Evolutionary conservation across 2,113 vertebrate genomes (phyloP).

Genomic region (Sprattus sprattus): DNA sequence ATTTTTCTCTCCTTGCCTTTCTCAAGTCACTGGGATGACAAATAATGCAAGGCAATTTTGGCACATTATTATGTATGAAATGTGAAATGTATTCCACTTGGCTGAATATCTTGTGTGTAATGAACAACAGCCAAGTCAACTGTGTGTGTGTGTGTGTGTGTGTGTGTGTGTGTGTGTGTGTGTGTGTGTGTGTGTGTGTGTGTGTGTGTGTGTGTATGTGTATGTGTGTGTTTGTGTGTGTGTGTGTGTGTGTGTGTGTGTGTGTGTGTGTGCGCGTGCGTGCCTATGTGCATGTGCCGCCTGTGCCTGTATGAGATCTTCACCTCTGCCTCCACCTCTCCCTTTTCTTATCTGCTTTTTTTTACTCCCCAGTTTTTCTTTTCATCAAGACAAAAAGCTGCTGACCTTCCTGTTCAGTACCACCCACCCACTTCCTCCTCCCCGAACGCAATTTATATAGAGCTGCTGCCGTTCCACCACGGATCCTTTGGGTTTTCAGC

Average conservation of each 20-base stretch:
- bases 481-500: slow-evolving; percentile 72
- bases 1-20: slow-evolving; percentile 28
- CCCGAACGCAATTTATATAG: slow-evolving; percentile 31
- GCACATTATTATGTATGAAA: slow-evolving; percentile 72
- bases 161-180: neutral
- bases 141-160: neutral
- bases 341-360: neutral
- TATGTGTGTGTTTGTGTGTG: neutral
- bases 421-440: slow-evolving; percentile 34
- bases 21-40: slow-evolving; percentile 63
- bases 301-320: slow-evolving; percentile 17
- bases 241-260: slow-evolving; percentile 18
- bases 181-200: neutral
- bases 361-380: neutral
- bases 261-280: slow-evolving; percentile 2
- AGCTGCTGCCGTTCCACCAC: slow-evolving; percentile 36
- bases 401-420: slow-evolving; percentile 52
- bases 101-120: slow-evolving; percentile 59
- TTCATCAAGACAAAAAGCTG: slow-evolving; percentile 51
- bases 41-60: slow-evolving; percentile 66
- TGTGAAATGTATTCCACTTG: slow-evolving; percentile 64
- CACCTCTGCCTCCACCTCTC: slow-evolving; percentile 8
- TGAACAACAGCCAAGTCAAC: slow-evolving; percentile 48
- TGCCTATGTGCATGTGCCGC: neutral
- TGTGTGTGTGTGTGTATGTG: neutral